Percentiles rank a stretch among this genome's conserved stretches.
Conservation (phyloP, 2,113 vertebrate genomes). For the Pterocles orientalis region DNA sequence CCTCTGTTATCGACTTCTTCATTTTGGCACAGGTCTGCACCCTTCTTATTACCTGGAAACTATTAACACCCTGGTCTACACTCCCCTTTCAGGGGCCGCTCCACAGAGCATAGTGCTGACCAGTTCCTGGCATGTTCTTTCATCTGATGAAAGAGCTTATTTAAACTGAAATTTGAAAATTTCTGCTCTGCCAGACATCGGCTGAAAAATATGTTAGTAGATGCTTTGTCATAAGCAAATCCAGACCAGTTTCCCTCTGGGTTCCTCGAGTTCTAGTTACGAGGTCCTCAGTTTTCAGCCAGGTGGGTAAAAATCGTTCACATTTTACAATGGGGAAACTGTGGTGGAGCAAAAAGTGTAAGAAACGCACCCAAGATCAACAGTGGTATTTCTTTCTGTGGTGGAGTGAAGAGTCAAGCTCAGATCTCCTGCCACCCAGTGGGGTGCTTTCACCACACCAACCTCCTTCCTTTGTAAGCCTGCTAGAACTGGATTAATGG, state of each 20-base stretch:
- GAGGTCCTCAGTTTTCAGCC: constrained; percentile 42
- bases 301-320: constrained; percentile 51
- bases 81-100: constrained; percentile 3
- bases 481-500: background rate
- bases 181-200: constrained; percentile 11
- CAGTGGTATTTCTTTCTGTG: background rate
- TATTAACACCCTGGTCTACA: background rate
- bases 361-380: constrained; percentile 3
- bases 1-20: background rate
- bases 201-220: constrained; percentile 22
- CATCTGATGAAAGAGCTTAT: constrained; percentile 53
- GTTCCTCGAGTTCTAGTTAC: constrained; percentile 37
- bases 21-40: background rate
- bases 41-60: background rate
- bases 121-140: constrained; percentile 50
- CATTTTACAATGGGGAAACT: constrained; percentile 16
- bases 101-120: constrained; percentile 9
- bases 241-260: constrained; percentile 8
- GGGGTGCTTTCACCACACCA: constrained; percentile 1
- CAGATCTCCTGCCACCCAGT: constrained; percentile 36
- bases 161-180: constrained; percentile 42
- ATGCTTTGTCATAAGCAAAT: constrained; percentile 38
- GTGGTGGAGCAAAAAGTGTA: constrained; percentile 15
- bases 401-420: background rate
- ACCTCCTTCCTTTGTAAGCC: background rate